Evolutionary conservation across 2,888 invertebrate genomes (phyloP).

Genomic region (Carcina quercana): DNA sequence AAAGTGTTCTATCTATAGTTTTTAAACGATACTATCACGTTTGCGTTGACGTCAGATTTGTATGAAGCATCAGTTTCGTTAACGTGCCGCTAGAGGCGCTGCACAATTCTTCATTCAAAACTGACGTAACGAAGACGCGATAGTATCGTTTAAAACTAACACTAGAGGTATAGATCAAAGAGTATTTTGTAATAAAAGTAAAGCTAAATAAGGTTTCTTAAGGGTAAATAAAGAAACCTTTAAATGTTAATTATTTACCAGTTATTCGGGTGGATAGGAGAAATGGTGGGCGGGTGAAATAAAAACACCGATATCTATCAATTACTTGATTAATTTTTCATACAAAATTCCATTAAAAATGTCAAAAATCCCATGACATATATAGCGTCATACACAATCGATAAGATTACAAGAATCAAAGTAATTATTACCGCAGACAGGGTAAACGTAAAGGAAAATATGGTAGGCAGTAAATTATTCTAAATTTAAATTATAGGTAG

Average conservation of each 20-base stretch:
- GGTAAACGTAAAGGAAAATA: slow-evolving; percentile 63
- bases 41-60: too few relatives aligned
- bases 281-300: slow-evolving; percentile 19
- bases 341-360: slow-evolving; percentile 74
- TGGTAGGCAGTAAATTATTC: slow-evolving; percentile 67
- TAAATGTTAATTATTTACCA: too few relatives aligned
- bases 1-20: too few relatives aligned
- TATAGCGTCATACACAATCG: slow-evolving; percentile 71
- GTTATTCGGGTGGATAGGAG: too few relatives aligned
- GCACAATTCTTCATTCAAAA: too few relatives aligned
- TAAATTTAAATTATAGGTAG: slow-evolving; percentile 74
- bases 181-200: too few relatives aligned
- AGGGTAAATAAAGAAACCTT: neutral
- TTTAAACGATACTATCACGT: too few relatives aligned
- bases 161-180: too few relatives aligned
- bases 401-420: slow-evolving; percentile 66
- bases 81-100: too few relatives aligned
- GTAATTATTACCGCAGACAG: slow-evolving; percentile 56
- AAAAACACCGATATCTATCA: slow-evolving; percentile 57
- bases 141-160: too few relatives aligned
- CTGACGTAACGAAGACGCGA: too few relatives aligned
- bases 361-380: slow-evolving; percentile 70
- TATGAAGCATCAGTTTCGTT: too few relatives aligned
- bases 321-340: slow-evolving; percentile 70
- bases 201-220: neutral